A percentile compares a stretch with the other conserved stretches of the same genome.
These are phyloP conservation scores for Diarsia brunnea DNA, from an alignment of 2,888 invertebrate species.

Conservation along the genomic window DNA sequence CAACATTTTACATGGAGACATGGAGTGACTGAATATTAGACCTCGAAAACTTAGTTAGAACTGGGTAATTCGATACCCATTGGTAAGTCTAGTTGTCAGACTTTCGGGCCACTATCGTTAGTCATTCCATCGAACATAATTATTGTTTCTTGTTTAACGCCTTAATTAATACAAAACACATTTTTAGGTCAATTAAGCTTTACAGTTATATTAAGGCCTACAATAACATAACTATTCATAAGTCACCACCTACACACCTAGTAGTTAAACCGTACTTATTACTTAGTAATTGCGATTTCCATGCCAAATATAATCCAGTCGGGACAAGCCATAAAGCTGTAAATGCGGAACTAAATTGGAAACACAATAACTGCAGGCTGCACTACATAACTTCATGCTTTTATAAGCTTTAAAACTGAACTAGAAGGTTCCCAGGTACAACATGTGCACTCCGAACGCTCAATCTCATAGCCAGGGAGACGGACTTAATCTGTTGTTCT, in stretches of 20 bases:
- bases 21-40: neutral
- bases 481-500: too few species aligned
- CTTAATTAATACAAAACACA: neutral
- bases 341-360: slow-evolving; percentile 47
- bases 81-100: neutral
- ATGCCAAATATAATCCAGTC: slow-evolving; percentile 38
- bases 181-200: neutral
- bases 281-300: slow-evolving; percentile 41
- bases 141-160: neutral
- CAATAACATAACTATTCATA: neutral
- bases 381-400: slow-evolving; percentile 20
- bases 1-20: neutral
- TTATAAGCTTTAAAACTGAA: neutral
- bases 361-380: slow-evolving; percentile 54
- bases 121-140: neutral
- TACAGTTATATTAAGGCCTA: neutral
- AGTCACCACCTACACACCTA: neutral
- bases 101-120: neutral
- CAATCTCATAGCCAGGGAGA: too few species aligned
- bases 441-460: too few species aligned
- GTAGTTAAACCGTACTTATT: slow-evolving; percentile 18
- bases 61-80: neutral
- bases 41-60: neutral
- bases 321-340: slow-evolving; percentile 30
- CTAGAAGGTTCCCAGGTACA: too few species aligned